phyloP scores from a whole-genome alignment of 2,888 invertebrate genomes.

The Hirtodrosophila duncani region DNA sequence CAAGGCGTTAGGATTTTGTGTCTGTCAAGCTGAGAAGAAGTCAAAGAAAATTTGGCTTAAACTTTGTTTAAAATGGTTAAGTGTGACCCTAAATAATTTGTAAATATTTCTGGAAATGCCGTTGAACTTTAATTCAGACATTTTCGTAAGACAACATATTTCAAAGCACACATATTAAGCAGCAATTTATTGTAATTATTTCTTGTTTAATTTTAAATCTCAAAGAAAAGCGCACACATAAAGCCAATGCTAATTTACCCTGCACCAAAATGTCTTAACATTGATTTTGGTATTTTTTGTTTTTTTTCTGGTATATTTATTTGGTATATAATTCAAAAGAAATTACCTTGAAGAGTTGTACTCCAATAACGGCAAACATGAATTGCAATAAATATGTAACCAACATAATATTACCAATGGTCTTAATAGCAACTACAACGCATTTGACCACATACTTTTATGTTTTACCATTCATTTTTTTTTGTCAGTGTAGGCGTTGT shows the following conservation, averaged over 20 bases:
- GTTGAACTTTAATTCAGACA: constrained; percentile 1
- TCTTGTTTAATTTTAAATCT: constrained; percentile 13
- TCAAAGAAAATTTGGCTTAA: neutral
- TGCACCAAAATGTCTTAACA: constrained; percentile 26
- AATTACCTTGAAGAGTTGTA: constrained; percentile 95
- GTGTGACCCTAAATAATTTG: constrained; percentile 12
- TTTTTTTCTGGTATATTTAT: constrained; percentile 35
- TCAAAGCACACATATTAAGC: constrained; percentile 61
- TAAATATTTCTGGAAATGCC: neutral
- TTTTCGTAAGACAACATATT: constrained; percentile 32
- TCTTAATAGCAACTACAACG: constrained; percentile 99
- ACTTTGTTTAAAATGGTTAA: constrained; percentile 4
- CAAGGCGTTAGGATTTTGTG: constrained; percentile 4
- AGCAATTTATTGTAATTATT: constrained; percentile 20
- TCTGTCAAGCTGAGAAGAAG: neutral
- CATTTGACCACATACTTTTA: constrained; percentile 99
- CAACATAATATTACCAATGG: constrained; percentile 99
- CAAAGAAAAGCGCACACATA: constrained; percentile 58
- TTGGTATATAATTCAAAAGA: constrained; percentile 47
- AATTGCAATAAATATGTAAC: constrained; percentile 99
- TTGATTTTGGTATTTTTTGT: too few relatives aligned
- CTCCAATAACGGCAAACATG: constrained; percentile 99
- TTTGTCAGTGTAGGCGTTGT: constrained; percentile 41
- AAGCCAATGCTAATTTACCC: constrained; percentile 57
- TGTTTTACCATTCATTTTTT: constrained; percentile 19